Evolutionary conservation across 2,888 invertebrate genomes (phyloP).

Genomic region (Brachyopa scutellaris): DNA sequence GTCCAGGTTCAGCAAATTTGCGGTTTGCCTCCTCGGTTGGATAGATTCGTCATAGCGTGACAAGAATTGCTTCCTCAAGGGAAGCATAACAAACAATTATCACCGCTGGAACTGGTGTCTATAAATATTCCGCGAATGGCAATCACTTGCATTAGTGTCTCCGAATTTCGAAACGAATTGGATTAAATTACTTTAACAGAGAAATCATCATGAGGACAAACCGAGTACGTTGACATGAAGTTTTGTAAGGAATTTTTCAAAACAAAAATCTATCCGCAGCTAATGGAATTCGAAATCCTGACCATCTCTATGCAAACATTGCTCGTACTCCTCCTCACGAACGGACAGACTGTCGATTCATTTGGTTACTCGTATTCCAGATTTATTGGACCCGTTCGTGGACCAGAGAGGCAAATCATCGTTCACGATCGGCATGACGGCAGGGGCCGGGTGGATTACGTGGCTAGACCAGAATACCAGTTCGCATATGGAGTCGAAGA

Average conservation of each 20-base stretch:
- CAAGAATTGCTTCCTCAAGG: conserved; percentile 66
- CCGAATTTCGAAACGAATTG: conserved; percentile 61
- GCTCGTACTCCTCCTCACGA: conserved; percentile 36
- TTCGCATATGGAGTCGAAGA: conserved; percentile 91
- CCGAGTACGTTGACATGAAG: conserved; percentile 29
- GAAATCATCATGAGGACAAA: conserved; percentile 41
- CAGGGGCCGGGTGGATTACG: conserved; percentile 86
- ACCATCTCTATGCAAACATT: conserved; percentile 24
- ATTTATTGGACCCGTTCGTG: conserved; percentile 89
- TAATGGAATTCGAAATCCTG: conserved; percentile 45
- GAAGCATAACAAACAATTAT: conserved; percentile 56
- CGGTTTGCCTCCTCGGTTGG: conserved; percentile 51
- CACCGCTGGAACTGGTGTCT: conserved; percentile 57
- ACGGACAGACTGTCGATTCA: conserved; percentile 73
- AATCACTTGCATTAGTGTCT: conserved; percentile 56
- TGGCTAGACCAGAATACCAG: conserved; percentile 89
- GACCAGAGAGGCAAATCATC: conserved; percentile 82
- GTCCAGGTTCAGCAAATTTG: conserved; percentile 68
- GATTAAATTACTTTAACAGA: conserved; percentile 28
- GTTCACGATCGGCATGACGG: conserved; percentile 78
- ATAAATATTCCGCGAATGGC: conserved; percentile 62
- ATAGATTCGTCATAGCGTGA: conserved; percentile 59
- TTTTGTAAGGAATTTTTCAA: conserved; percentile 1
- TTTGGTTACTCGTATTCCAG: conserved; percentile 87
- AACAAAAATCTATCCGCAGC: conserved; percentile 50